These are phyloP conservation scores for Theodoxus fluviatilis DNA, from an alignment of 2,888 invertebrate genomes.

Conservation along the genomic window DNA sequence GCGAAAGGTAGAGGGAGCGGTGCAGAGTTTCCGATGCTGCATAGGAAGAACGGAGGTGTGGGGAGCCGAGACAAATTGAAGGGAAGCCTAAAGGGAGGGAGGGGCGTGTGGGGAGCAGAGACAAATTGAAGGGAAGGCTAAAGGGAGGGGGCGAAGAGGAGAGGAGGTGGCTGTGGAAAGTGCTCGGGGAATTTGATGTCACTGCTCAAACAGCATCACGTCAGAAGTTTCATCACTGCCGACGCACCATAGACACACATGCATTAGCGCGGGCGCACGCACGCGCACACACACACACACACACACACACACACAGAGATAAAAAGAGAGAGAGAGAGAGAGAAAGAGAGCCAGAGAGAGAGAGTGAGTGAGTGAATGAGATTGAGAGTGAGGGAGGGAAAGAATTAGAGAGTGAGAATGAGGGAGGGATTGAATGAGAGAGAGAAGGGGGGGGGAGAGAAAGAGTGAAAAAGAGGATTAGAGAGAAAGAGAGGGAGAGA, in stretches of 20 bases:
- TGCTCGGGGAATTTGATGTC: too few relatives aligned
- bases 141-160: background rate
- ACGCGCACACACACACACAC: slow-evolving; percentile 3
- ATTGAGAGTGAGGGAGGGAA: background rate
- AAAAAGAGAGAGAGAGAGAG: background rate
- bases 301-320: slow-evolving; percentile 8
- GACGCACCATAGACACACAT: background rate
- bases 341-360: background rate
- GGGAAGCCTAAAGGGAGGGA: background rate
- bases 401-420: background rate
- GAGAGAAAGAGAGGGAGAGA: background rate
- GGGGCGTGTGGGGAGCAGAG: background rate
- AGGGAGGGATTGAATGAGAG: background rate
- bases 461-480: background rate
- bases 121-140: background rate
- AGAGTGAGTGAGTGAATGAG: background rate
- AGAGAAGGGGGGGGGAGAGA: background rate
- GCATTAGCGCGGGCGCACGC: background rate
- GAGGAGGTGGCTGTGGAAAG: background rate
- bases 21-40: too few relatives aligned
- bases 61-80: background rate
- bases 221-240: background rate
- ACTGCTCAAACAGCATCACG: too few relatives aligned
- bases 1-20: too few relatives aligned
- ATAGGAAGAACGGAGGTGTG: background rate